Evolutionary conservation across 2,888 invertebrate species (phyloP).

Genomic region (Druceiella hillmani): DNA sequence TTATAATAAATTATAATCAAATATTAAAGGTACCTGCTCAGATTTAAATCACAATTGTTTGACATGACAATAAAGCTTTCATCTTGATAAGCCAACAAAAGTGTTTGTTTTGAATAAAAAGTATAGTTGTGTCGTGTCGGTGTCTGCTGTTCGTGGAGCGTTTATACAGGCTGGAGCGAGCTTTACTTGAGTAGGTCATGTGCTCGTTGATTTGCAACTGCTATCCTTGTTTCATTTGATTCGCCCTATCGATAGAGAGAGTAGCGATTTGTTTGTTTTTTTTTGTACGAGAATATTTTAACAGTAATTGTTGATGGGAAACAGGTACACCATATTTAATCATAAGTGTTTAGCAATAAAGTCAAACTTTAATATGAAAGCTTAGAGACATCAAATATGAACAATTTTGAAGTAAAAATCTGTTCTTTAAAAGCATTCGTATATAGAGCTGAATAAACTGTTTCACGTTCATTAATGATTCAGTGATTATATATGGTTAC

Average conservation of each 20-base stretch:
- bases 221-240: slow-evolving; percentile 94
- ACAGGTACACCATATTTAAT: no score
- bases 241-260: slow-evolving; percentile 53
- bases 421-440: no score
- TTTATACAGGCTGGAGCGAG: slow-evolving; percentile 7
- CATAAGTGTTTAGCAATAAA: no score
- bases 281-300: neutral
- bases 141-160: slow-evolving; percentile 19
- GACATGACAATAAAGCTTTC: neutral
- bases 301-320: no score
- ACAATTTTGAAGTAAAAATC: no score
- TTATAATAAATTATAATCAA: neutral
- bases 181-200: slow-evolving; percentile 91
- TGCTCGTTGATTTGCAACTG: slow-evolving; percentile 94
- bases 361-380: no score
- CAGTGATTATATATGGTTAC: no score
- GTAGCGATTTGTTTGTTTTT: neutral
- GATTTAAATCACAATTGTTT: neutral
- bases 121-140: neutral
- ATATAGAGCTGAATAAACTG: no score
- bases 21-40: neutral
- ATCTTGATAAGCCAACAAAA: neutral
- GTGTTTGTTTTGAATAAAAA: no score
- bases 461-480: no score
- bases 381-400: no score